Evolutionary conservation across 2,888 invertebrate genomes (phyloP).

Genomic region (Caenorhabditis wallacei): DNA sequence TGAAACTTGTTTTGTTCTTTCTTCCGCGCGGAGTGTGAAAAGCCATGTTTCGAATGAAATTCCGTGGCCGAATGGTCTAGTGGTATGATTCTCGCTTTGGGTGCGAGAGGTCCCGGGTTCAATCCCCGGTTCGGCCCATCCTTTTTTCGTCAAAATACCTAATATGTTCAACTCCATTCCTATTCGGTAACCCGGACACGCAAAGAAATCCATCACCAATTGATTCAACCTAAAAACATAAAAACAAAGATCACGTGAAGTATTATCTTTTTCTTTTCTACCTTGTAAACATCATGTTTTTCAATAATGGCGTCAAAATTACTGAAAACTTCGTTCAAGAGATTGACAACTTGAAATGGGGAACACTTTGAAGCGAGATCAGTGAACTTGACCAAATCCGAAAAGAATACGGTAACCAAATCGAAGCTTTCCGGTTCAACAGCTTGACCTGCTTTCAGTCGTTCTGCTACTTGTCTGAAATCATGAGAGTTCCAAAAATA

Average conservation of each 20-base stretch:
- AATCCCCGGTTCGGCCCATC: constrained; percentile 74
- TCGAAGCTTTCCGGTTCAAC: constrained; percentile 81
- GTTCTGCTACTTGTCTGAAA: constrained; percentile 79
- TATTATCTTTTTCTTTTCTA: background rate
- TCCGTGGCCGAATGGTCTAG: constrained; percentile 80
- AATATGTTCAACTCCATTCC: constrained; percentile 75
- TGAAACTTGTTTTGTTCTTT: constrained; percentile 10
- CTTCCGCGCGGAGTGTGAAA: background rate
- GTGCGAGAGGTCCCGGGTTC: constrained; percentile 84
- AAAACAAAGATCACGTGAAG: constrained; percentile 3
- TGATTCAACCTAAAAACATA: constrained; percentile 77
- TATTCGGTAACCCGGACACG: constrained; percentile 78
- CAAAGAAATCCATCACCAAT: constrained; percentile 81
- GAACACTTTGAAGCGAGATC: constrained; percentile 78
- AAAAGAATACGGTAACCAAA: constrained; percentile 80
- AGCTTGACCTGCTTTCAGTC: constrained; percentile 78
- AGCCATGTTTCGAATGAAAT: background rate
- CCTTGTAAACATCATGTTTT: constrained; percentile 79
- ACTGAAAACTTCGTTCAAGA: constrained; percentile 78
- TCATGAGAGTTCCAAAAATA: background rate
- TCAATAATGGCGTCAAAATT: constrained; percentile 79
- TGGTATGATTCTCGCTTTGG: constrained; percentile 84
- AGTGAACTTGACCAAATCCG: constrained; percentile 81
- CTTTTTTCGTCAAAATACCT: constrained; percentile 41
- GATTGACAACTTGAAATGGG: constrained; percentile 79